Evolutionary conservation across 2,888 invertebrate genomes (phyloP), one percentile per base, ranked within the genome.

Genomic region (Boloria euphrosyne): DNA sequence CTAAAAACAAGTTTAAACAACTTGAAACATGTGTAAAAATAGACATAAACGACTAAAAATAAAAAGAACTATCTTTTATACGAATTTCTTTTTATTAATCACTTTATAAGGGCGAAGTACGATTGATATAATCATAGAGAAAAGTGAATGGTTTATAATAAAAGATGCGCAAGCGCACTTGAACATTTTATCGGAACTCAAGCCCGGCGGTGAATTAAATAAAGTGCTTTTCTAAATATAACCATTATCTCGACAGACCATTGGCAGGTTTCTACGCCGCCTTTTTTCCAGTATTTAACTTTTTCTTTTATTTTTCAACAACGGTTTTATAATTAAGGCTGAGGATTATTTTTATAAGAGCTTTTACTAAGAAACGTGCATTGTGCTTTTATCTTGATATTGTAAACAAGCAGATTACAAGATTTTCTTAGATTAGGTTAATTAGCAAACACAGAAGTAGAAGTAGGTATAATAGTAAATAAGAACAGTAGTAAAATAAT

Each of bases 141-240:
- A 88, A 86, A 87, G 85, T 85, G 87, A 89, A 89, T 89, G 85
- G 86, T 85, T 83, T 80, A 84, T 87, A 88, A 88, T 89, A 89
- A 86, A 88, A 77, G 84, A 83, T 79, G 83, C 84, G 82, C 86
- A 85, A 81, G 54, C 53, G 53, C 62, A 84, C 81, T 86, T 83
- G 83, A 85, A 81, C 82, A 87, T 90, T 89, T 90, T 90, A 89
- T 90, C 89, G 78, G 82, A 83, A 85, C 86, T 86, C 82, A 84
- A 86, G 87, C 86, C 80, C 78, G 85, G 84, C 89, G 88, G 87
- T 87, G 87, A 84, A 86, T 85, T 90, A 87, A 89, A 90, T 90
- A 89, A 90, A 90, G 89, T 90, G 89, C 85, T 89, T 89, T 71
- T 90, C 90, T 92, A 92, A 89, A 91, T 90, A 91, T 92, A 92